Percentiles rank a stretch among this genome's conserved stretches.
Evolutionary conservation across 2,113 vertebrate species (phyloP).

Genomic region (Hippocampus mohnikei): DNA sequence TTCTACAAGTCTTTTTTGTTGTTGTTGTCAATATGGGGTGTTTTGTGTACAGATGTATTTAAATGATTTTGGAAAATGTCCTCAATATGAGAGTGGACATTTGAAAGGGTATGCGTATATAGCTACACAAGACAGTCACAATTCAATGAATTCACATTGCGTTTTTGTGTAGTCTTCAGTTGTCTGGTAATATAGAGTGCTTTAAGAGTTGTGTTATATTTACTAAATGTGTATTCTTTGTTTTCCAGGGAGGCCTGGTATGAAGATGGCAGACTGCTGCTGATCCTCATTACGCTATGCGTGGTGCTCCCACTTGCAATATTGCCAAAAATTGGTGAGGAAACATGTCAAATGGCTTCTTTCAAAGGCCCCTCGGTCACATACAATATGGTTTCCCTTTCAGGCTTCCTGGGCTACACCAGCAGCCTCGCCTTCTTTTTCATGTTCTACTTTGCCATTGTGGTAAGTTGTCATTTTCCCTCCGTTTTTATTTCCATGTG

Average conservation of each 20-base stretch:
- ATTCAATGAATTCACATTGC: neutral
- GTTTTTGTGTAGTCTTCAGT: neutral
- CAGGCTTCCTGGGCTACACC: slow-evolving; percentile 96
- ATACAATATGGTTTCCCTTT: slow-evolving; percentile 55
- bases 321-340: slow-evolving; percentile 89
- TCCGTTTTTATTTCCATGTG: neutral
- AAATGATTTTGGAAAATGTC: no score
- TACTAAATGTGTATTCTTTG: neutral
- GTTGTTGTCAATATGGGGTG: no score
- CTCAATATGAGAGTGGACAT: no score
- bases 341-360: neutral
- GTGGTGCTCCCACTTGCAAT: slow-evolving; percentile 86
- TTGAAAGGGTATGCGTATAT: no score
- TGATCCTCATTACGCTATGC: slow-evolving; percentile 80
- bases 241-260: slow-evolving; percentile 79
- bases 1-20: no score
- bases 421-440: slow-evolving; percentile 93
- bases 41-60: no score
- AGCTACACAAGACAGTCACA: neutral
- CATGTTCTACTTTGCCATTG: slow-evolving; percentile 88
- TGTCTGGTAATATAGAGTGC: neutral
- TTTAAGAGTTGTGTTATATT: neutral
- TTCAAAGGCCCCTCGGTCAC: neutral
- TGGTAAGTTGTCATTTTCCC: slow-evolving; percentile 75
- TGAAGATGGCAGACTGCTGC: slow-evolving; percentile 79